Conservation (phyloP, 2,797 vertebrate species). For the Ispidina picta region DNA sequence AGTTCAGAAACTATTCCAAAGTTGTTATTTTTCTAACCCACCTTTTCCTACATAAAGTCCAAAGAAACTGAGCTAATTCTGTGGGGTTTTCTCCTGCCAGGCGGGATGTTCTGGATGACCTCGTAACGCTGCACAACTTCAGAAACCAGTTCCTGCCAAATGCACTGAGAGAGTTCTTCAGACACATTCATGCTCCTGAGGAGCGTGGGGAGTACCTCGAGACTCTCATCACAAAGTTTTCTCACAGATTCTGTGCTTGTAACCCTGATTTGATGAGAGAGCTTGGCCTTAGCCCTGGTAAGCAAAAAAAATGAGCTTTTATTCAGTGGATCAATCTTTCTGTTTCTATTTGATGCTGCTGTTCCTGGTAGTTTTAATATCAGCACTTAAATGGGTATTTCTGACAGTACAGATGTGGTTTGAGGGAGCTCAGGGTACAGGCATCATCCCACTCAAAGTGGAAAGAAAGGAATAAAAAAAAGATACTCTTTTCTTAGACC, state of each 20-base stretch:
- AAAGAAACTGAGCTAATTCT: neutral
- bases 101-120: constrained; percentile 95
- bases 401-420: neutral
- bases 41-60: neutral
- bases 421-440: neutral
- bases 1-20: neutral
- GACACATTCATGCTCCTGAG: constrained; percentile 96
- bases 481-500: neutral
- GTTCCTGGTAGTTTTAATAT: neutral
- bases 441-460: neutral
- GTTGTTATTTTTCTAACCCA: neutral
- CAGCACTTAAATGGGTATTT: neutral
- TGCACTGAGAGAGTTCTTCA: constrained; percentile 96
- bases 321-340: neutral
- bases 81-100: constrained; percentile 72
- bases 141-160: constrained; percentile 99
- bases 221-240: constrained; percentile 99
- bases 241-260: constrained; percentile 95
- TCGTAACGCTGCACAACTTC: constrained; percentile 98
- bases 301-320: constrained; percentile 58
- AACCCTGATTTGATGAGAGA: constrained; percentile 92
- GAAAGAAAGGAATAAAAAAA: neutral
- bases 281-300: constrained; percentile 95
- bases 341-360: neutral
- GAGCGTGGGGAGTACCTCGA: constrained; percentile 98